Evolutionary conservation across 2,113 vertebrate species (phyloP).

Genomic region (Pachyramphus minor): DNA sequence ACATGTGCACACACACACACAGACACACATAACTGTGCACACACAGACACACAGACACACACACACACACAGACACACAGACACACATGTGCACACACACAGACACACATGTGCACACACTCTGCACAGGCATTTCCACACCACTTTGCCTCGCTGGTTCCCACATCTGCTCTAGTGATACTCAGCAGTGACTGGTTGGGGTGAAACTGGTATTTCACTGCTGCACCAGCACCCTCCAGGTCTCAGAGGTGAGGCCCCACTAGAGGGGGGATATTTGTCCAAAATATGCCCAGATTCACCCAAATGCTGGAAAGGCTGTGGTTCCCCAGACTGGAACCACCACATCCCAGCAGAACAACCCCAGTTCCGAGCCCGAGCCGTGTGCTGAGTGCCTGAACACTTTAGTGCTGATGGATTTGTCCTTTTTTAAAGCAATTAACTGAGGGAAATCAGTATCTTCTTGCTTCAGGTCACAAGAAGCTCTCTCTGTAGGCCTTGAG

Average conservation of each 20-base stretch:
- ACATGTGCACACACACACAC: too few relatives aligned
- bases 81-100: too few relatives aligned
- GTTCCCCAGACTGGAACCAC: not conserved
- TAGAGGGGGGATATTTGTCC: too few relatives aligned
- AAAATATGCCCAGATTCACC: not conserved
- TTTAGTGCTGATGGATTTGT: rapidly evolving
- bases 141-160: rapidly evolving
- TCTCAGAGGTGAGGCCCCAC: not conserved
- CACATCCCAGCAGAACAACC: not conserved
- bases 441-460: not conserved
- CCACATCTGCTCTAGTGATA: not conserved
- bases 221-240: not conserved
- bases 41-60: too few relatives aligned
- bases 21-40: too few relatives aligned
- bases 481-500: not conserved
- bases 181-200: not conserved
- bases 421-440: not conserved
- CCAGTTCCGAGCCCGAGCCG: not conserved
- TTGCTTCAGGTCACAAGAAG: not conserved
- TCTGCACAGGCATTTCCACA: rapidly evolving
- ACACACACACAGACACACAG: too few relatives aligned
- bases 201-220: not conserved
- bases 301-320: not conserved
- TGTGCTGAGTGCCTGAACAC: rapidly evolving
- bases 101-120: not conserved